phyloP scores from a whole-genome alignment of 2,888 invertebrate species.

The Alsophila aescularia region DNA sequence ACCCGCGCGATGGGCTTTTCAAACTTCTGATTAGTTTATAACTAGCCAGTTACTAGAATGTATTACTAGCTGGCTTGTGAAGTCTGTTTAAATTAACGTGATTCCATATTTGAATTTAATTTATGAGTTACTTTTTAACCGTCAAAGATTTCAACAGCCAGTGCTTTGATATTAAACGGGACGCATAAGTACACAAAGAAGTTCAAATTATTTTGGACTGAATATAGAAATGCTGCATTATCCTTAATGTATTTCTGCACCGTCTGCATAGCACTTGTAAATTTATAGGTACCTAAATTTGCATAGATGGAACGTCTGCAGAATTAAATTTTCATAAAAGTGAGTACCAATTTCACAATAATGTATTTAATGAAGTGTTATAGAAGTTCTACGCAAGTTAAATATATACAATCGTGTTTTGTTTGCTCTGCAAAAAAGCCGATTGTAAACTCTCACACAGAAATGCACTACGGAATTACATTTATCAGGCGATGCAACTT shows the following conservation, averaged over 20 bases:
- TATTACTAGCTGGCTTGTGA: conserved; percentile 18
- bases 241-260: too few species aligned
- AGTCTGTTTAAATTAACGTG: conserved; percentile 16
- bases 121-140: neutral
- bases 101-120: conserved; percentile 11
- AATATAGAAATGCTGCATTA: too few species aligned
- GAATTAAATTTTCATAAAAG: too few species aligned
- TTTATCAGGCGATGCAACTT: conserved; percentile 24
- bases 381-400: neutral
- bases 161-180: neutral
- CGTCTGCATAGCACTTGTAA: too few species aligned
- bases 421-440: conserved; percentile 3
- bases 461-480: conserved; percentile 17
- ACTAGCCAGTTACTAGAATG: conserved; percentile 35
- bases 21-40: conserved; percentile 51
- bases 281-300: too few species aligned
- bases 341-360: too few species aligned
- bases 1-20: conserved; percentile 53
- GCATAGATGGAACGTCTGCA: too few species aligned
- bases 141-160: neutral
- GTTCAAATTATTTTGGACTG: too few species aligned
- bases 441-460: conserved; percentile 10
- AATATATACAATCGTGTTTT: neutral
- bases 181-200: neutral
- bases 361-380: too few species aligned